These are phyloP conservation scores for Dichetophora obliterata DNA, from an alignment of 2,888 invertebrate species.

Conservation along the genomic window DNA sequence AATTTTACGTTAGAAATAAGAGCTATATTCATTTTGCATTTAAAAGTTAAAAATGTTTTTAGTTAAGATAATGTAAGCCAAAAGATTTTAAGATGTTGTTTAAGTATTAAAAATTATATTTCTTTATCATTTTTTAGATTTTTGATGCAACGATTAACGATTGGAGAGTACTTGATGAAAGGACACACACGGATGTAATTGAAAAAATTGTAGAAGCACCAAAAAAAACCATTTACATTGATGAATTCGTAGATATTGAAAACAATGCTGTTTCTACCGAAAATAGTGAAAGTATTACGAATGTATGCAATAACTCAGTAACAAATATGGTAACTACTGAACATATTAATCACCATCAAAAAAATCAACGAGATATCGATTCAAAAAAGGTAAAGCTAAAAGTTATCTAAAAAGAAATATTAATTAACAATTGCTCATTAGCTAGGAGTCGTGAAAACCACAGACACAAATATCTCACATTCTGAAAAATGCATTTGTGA, in stretches of 20 bases:
- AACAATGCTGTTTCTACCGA: constrained; percentile 66
- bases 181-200: constrained; percentile 69
- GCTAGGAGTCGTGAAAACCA: constrained; percentile 62
- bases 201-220: constrained; percentile 69
- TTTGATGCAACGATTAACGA: constrained; percentile 70
- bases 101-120: neutral
- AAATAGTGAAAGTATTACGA: constrained; percentile 62
- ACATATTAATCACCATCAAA: constrained; percentile 62
- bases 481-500: constrained; percentile 91
- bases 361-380: constrained; percentile 58
- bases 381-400: constrained; percentile 61
- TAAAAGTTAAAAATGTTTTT: too few species aligned
- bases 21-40: too few species aligned
- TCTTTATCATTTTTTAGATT: constrained; percentile 52
- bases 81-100: too few species aligned
- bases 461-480: constrained; percentile 67
- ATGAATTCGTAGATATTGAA: constrained; percentile 69
- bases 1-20: too few species aligned
- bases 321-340: constrained; percentile 63
- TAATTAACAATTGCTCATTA: constrained; percentile 39
- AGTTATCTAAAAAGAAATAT: neutral
- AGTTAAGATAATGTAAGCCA: too few species aligned
- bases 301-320: constrained; percentile 57
- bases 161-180: constrained; percentile 70
- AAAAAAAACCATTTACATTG: constrained; percentile 66